Conservation (phyloP, 37 sponge, comb jelly and placozoan genomes). For the Theonella swinhoei region DNA sequence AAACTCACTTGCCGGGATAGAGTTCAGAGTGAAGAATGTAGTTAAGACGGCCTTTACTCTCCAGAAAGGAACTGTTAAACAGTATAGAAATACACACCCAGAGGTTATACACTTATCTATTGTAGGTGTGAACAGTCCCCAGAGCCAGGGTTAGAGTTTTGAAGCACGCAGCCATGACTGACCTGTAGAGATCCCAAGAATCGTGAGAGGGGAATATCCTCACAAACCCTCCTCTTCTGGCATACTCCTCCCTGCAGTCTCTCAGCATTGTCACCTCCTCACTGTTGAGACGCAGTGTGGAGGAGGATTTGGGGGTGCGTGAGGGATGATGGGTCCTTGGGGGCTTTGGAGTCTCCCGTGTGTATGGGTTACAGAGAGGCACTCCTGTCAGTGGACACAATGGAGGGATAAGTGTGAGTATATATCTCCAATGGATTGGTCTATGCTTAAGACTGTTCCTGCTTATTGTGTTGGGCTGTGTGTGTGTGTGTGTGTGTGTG, state of each 20-base stretch:
- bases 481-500: no score
- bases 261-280: conserved; percentile 42
- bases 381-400: background rate
- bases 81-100: background rate
- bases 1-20: conserved; percentile 64
- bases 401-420: background rate
- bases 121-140: background rate
- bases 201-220: conserved; percentile 77
- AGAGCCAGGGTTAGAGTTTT: background rate
- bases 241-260: conserved; percentile 65
- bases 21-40: conserved; percentile 61
- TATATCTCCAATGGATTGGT: background rate
- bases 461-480: no score
- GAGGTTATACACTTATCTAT: background rate
- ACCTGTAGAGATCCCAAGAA: conserved; percentile 77
- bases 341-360: background rate
- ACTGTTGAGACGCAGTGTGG: background rate
- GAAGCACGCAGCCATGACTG: background rate
- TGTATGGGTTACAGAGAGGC: background rate
- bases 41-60: conserved; percentile 46
- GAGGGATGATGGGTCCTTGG: background rate
- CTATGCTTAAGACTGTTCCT: no score
- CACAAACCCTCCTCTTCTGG: conserved; percentile 66
- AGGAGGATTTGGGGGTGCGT: background rate
- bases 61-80: conserved; percentile 28